Evolutionary conservation across 37 sponge, comb jelly and placozoan species (phyloP).

Genomic region (Amphimedon queenslandica): DNA sequence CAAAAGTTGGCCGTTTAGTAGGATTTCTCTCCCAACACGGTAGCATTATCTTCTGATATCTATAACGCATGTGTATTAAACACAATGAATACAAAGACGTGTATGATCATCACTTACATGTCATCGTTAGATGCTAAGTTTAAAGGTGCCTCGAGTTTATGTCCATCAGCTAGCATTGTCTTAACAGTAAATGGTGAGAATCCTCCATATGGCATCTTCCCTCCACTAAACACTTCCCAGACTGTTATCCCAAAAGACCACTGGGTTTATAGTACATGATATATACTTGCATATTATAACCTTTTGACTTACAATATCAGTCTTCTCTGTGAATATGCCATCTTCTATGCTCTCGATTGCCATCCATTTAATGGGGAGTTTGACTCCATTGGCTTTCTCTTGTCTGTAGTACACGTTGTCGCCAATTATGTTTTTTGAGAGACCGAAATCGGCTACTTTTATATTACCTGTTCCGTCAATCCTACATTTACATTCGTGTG

Average conservation of each 20-base stretch:
- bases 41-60: no score
- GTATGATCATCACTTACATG: no score
- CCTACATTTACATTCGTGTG: background rate
- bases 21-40: no score
- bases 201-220: slow-evolving; percentile 48
- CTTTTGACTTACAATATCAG: background rate
- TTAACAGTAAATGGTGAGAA: slow-evolving; percentile 6
- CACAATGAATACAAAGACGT: no score
- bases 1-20: no score
- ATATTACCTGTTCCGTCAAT: background rate
- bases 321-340: slow-evolving; percentile 1
- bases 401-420: slow-evolving; percentile 1
- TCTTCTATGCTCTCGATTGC: slow-evolving; percentile 1
- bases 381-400: background rate
- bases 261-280: slow-evolving; percentile 1
- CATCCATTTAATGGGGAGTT: slow-evolving; percentile 9
- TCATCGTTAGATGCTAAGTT: slow-evolving; percentile 33
- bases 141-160: slow-evolving; percentile 7
- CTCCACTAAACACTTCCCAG: slow-evolving; percentile 51
- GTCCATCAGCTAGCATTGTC: slow-evolving; percentile 8
- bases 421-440: background rate
- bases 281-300: background rate
- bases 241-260: slow-evolving; percentile 60
- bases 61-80: no score
- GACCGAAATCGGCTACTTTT: slow-evolving; percentile 6